These are phyloP conservation scores for Ficedula albicollis DNA, from an alignment of 2,797 vertebrate genomes.

Conservation along the genomic window DNA sequence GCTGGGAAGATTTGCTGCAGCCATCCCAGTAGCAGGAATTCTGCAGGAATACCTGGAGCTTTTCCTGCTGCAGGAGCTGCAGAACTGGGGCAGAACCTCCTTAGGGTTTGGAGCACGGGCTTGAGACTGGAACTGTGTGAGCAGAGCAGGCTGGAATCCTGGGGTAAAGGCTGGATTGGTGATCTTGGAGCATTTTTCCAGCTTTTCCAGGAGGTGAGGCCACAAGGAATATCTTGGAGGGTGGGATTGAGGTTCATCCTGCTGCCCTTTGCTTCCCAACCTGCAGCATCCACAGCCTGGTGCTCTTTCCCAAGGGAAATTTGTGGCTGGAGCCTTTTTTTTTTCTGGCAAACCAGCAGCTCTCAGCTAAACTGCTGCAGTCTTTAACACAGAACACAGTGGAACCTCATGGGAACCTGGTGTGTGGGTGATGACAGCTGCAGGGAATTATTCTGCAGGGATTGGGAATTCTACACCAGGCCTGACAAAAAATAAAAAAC, in stretches of 20 bases:
- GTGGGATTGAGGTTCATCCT: background rate
- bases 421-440: slow-evolving; percentile 46
- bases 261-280: background rate
- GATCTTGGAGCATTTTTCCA: background rate
- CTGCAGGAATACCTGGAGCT: background rate
- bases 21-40: background rate
- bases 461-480: background rate
- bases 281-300: background rate
- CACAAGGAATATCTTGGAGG: fast-evolving
- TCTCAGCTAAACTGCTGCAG: too few relatives aligned
- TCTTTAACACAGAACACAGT: too few relatives aligned
- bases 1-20: background rate
- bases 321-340: background rate
- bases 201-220: background rate
- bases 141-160: background rate
- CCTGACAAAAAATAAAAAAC: background rate
- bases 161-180: background rate
- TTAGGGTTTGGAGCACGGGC: fast-evolving
- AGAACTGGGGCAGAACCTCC: background rate
- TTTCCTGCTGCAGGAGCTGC: background rate
- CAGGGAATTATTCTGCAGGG: background rate
- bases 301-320: background rate
- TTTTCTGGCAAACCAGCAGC: too few relatives aligned
- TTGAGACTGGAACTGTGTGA: background rate
- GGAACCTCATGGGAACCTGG: background rate